These are phyloP conservation scores for Oryzias javanicus DNA, from an alignment of 2,113 vertebrate species.

Conservation along the genomic window DNA sequence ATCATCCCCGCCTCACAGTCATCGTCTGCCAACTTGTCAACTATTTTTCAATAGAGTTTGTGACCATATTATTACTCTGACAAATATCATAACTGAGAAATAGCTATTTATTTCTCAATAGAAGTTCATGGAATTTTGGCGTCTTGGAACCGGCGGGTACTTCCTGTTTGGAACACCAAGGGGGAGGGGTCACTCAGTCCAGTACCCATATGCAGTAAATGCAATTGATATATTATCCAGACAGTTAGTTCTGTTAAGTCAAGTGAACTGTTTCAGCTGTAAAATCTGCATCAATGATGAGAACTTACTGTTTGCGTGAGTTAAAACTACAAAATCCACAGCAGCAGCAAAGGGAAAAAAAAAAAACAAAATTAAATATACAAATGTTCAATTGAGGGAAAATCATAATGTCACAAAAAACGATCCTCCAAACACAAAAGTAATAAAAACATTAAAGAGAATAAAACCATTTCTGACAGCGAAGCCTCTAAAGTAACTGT, in stretches of 20 bases:
- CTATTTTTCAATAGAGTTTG: too few species aligned
- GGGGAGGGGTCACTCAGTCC: too few species aligned
- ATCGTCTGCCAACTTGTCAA: too few species aligned
- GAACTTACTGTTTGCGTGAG: constrained; percentile 79
- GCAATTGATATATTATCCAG: constrained; percentile 14
- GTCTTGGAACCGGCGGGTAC: too few species aligned
- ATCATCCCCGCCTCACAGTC: too few species aligned
- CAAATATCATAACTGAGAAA: too few species aligned
- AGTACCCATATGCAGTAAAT: background rate
- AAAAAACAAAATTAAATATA: constrained; percentile 41
- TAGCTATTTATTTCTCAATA: too few species aligned
- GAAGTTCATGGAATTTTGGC: too few species aligned
- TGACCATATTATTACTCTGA: too few species aligned
- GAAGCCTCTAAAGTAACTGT: constrained; percentile 19
- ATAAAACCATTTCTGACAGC: constrained; percentile 1
- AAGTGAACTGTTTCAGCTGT: constrained; percentile 25
- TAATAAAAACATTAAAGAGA: constrained; percentile 8
- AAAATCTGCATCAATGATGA: constrained; percentile 30
- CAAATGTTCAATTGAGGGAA: constrained; percentile 52
- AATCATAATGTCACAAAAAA: constrained; percentile 32
- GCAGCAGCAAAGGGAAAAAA: constrained; percentile 43
- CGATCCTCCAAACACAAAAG: constrained; percentile 18
- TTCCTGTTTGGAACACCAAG: too few species aligned
- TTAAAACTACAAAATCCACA: constrained; percentile 74
- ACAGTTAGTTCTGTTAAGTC: background rate